Percentiles rank a stretch among this genome's conserved stretches.
These are phyloP conservation scores for Hypolimnas misippus DNA, from an alignment of 2,888 invertebrate species.

Conservation along the genomic window DNA sequence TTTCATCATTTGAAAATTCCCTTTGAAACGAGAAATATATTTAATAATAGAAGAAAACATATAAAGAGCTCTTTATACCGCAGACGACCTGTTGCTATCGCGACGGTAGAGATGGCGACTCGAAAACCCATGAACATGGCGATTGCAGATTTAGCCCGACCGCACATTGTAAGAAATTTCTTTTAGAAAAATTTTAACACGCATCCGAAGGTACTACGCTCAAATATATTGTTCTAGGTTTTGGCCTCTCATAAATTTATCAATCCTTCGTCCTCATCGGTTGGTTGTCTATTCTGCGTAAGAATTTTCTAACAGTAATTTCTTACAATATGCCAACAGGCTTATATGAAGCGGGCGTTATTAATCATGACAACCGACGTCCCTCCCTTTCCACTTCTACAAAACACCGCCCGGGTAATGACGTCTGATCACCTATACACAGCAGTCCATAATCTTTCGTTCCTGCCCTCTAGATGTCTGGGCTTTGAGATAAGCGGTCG, in stretches of 20 bases:
- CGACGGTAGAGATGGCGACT: constrained; percentile 50
- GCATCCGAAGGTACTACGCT: too few relatives aligned
- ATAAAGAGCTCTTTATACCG: constrained; percentile 59
- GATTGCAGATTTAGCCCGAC: neutral
- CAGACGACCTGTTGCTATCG: constrained; percentile 71
- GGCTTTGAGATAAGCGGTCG: constrained; percentile 31
- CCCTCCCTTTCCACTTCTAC: constrained; percentile 71
- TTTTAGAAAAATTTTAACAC: constrained; percentile 49
- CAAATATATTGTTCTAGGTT: too few relatives aligned
- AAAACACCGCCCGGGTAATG: constrained; percentile 71
- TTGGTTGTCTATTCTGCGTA: too few relatives aligned
- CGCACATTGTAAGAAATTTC: constrained; percentile 28
- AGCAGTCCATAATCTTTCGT: constrained; percentile 74
- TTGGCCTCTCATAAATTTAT: too few relatives aligned
- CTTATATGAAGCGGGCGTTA: constrained; percentile 68
- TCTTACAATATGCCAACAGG: too few relatives aligned
- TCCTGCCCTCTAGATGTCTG: constrained; percentile 56
- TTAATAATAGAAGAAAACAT: constrained; percentile 54
- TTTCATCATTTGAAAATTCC: constrained; percentile 56
- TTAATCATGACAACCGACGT: constrained; percentile 76
- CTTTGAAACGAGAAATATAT: constrained; percentile 45
- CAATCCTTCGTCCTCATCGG: too few relatives aligned
- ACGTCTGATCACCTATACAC: constrained; percentile 79
- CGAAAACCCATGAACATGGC: constrained; percentile 48
- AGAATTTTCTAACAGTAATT: too few relatives aligned